A percentile compares a stretch with the other conserved stretches of the same genome.
Conservation (phyloP, 2,888 invertebrate species). For the Petrolisthes cinctipes region DNA sequence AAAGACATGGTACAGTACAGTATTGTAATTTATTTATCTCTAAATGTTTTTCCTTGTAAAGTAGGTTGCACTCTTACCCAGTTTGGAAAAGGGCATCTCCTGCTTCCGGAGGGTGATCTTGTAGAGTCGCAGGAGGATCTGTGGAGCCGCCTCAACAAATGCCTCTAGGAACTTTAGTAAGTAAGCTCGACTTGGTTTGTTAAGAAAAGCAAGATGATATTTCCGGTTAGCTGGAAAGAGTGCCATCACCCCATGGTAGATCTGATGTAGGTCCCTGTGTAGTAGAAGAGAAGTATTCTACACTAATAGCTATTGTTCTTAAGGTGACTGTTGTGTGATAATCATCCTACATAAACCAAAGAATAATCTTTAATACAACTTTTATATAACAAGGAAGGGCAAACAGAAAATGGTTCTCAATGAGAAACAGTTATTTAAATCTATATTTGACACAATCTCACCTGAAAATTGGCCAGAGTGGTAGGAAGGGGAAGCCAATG, state of each 20-base stretch:
- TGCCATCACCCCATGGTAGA: slow-evolving; percentile 49
- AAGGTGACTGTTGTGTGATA: no score
- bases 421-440: no score
- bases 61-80: background rate
- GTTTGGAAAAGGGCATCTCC: slow-evolving; percentile 30
- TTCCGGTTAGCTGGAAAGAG: slow-evolving; percentile 24
- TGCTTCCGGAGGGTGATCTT: slow-evolving; percentile 46
- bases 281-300: background rate
- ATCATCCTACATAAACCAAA: no score
- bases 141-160: slow-evolving; percentile 58
- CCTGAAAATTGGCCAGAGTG: slow-evolving; percentile 50
- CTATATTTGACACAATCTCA: background rate
- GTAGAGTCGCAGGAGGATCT: slow-evolving; percentile 57
- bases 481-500: slow-evolving; percentile 45
- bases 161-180: slow-evolving; percentile 60
- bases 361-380: no score
- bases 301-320: background rate
- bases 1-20: no score
- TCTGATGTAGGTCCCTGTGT: slow-evolving; percentile 50
- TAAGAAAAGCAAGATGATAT: slow-evolving; percentile 29
- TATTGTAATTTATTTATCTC: no score
- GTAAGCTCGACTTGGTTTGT: slow-evolving; percentile 30
- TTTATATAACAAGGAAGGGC: no score
- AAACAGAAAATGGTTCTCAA: no score
- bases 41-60: background rate